Base-by-base conservation (phyloP, 2,888 invertebrate species). In the Ennomos fuscantarius region DNA sequence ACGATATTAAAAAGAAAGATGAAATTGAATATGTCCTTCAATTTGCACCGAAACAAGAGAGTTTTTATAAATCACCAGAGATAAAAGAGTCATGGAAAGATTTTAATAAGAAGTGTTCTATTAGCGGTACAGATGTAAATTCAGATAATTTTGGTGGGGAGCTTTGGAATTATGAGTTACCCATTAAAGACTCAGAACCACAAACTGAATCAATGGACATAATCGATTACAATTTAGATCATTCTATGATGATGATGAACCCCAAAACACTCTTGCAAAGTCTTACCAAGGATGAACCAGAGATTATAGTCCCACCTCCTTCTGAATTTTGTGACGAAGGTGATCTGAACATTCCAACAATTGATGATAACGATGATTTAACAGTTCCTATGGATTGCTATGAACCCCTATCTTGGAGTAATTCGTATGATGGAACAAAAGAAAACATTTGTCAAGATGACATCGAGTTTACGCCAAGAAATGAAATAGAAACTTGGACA, bases 201-300 rank as follows among this genome's bases (percentile, higher is more conserved):
- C 10, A 41, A 42, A 9, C 13, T 34, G 55, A 48, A 32, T 24
- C 24, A 24, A 24, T 24, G 24, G 24, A 24, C 24, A 6, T 5
- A 24, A 33, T 48, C 2, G 68, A 78, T 31, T 74, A 66, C 35
- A 69, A 79, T 57, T 69, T 87, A 52, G 81, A 81, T 55, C 74
- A 79, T 13, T 72, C 77, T 10, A 79, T 90, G 82, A 79, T 92
- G 39, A 79, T 90, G 82, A 79, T 92, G 39, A 76, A 91, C 68
- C 91, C 91, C 3, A 86, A 81, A 78, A 78, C 75, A 37, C 69
- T 92, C 40, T 68, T 92, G 49, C 80, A 87, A 70, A 73, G 70
- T 68, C 71, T 76, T 36, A 67, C 56, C 53, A 68, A 72, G 24
- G 69, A 73, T 47, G 66, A 72, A 8, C 15, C 35, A 8, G 68